Conservation (phyloP, 2,888 invertebrate species). For the Reticulitermes lucifugus region DNA sequence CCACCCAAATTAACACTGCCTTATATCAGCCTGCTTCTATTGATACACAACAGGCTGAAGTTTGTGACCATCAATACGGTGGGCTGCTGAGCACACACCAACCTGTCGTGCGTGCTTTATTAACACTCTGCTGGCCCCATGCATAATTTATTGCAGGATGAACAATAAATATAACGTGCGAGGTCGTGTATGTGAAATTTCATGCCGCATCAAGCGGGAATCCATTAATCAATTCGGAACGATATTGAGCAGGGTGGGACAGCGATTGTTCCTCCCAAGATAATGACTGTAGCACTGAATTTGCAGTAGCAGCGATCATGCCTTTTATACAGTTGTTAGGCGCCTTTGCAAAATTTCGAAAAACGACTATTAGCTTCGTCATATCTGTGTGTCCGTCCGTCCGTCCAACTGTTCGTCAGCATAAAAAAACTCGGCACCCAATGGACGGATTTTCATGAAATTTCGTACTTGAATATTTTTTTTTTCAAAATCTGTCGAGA, state of each 20-base stretch:
- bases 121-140: neutral
- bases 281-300: neutral
- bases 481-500: too few species aligned
- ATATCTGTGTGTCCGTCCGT: too few species aligned
- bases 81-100: too few species aligned
- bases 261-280: neutral
- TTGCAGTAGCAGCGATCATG: neutral
- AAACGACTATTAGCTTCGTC: too few species aligned
- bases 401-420: too few species aligned
- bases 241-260: neutral
- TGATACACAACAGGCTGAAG: neutral
- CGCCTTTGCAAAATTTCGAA: too few species aligned
- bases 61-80: too few species aligned
- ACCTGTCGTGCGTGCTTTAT: neutral
- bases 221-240: neutral
- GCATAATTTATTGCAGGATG: neutral
- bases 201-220: neutral
- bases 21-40: neutral
- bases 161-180: too few species aligned
- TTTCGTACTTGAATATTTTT: too few species aligned
- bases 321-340: too few species aligned
- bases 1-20: constrained; percentile 1
- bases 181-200: neutral
- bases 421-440: too few species aligned
- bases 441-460: too few species aligned